Percentiles rank a stretch among this genome's conserved stretches.
phyloP scores from a whole-genome alignment of 2,113 vertebrate species.

The Nipponia nippon region DNA sequence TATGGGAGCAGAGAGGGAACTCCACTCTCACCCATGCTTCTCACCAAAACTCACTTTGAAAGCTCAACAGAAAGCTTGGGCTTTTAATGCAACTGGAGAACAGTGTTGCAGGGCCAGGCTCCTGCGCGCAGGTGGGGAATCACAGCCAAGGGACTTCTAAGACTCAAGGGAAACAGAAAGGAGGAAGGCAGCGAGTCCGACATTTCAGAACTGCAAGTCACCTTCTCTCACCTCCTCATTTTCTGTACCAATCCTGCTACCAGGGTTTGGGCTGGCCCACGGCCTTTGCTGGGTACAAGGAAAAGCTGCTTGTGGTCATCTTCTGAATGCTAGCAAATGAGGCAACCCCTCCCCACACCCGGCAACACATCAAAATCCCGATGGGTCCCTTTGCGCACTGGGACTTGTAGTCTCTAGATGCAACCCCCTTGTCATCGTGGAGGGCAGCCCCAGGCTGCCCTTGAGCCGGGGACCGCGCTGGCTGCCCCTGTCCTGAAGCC shows the following conservation, averaged over 20 bases:
- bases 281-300: not conserved
- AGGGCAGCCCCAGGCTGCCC: not conserved
- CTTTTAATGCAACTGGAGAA: not conserved
- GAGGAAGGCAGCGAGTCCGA: not conserved
- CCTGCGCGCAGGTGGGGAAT: not conserved
- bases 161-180: not conserved
- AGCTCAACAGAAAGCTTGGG: not conserved
- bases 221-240: not conserved
- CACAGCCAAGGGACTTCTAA: not conserved
- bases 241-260: not conserved
- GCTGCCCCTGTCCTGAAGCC: not conserved
- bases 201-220: not conserved
- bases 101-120: not conserved
- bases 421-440: not conserved
- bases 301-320: not conserved
- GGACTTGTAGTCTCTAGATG: not conserved
- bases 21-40: not conserved
- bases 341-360: not conserved
- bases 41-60: not conserved
- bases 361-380: not conserved
- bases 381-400: not conserved
- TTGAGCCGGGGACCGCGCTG: accelerated
- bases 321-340: not conserved
- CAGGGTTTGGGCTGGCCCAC: not conserved
- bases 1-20: not conserved